A percentile compares a stretch with the other conserved stretches of the same genome.
phyloP scores from a whole-genome alignment of 1,140 invertebrate genomes.

The Leptonema lineaticorne region DNA sequence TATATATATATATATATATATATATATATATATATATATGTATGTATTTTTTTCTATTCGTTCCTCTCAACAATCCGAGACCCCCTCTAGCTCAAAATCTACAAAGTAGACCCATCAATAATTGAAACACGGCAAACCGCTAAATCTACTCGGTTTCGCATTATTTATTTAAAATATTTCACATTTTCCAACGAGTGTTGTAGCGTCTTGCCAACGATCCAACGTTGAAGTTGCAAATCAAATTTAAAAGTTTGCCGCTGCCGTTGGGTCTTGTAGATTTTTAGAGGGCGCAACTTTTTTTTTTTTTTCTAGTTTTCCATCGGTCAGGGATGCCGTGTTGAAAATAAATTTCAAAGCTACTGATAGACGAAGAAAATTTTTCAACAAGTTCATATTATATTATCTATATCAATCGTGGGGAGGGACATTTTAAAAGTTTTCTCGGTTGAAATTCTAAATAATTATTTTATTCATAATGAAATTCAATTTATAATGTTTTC shows the following conservation, averaged over 20 bases:
- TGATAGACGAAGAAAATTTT: too few relatives aligned
- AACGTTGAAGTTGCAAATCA: constrained; percentile 23
- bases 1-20: background rate
- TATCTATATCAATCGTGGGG: too few relatives aligned
- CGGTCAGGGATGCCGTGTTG: too few relatives aligned
- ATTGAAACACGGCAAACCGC: background rate
- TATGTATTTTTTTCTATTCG: too few relatives aligned
- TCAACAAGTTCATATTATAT: too few relatives aligned
- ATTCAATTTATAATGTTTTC: too few relatives aligned
- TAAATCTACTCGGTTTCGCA: background rate
- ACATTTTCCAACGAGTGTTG: background rate
- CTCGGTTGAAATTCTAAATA: too few relatives aligned
- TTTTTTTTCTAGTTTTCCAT: background rate
- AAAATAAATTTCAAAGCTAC: too few relatives aligned
- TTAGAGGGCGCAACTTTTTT: constrained; percentile 14
- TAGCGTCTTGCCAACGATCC: constrained; percentile 18
- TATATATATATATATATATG: too few relatives aligned
- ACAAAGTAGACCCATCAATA: background rate
- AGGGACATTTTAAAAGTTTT: too few relatives aligned
- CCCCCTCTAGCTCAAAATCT: background rate
- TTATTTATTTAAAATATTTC: constrained; percentile 9
- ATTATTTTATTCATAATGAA: too few relatives aligned
- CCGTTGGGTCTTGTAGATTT: constrained; percentile 21
- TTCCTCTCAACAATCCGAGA: background rate
- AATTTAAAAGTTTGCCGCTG: constrained; percentile 29